Base-by-base conservation (phyloP, 2,888 invertebrate genomes). In the Drosophila siamana region DNA sequence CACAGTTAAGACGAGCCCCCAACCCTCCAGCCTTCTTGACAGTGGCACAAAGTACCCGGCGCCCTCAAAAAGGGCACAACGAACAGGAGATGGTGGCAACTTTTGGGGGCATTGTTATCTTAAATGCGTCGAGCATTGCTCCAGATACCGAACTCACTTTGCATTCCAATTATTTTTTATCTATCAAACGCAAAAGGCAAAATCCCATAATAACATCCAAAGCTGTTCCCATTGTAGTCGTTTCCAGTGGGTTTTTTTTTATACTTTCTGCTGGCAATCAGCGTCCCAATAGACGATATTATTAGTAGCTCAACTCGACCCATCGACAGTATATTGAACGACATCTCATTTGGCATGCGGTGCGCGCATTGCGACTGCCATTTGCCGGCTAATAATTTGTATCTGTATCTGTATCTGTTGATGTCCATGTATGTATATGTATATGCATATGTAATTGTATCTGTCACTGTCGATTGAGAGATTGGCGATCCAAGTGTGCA, bases 271-370 rank as follows among this genome's bases (percentile, higher is more conserved):
- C 15, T 22, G 38, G 26, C 11, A 15, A 24, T 41, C 41, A 5
- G 30, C 38, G 22, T 22, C 38, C 26, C 47, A 47, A n/a, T 16
- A 26, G 15, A 5, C 24, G 46, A 24, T 54, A 43, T 46, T 33
- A 33, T 44, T 46, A 38, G 46, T 36, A 33, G 28, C 55, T 44
- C 36, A 11, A 24, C 36, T 9, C 3, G 11, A 5, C 11, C n/a
- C 26, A 38, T 57, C 13, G 9, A 47, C 38, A 40, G 2, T 30
- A 11, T 38, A 15, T 48, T 47, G 19, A 26, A 26, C 16, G 52
- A 28, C 61, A 60, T 43, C 55, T 55, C 63, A 63, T 63, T 68
- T 57, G 47, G 28, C n/a, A 68, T 68, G 63, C 63, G 22, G 4
- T 46, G 41, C 24, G 63, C 56, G 51, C 13, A 52, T 30, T 54